Conservation (phyloP, 1,140 invertebrate genomes). For the Tetragonula clypearis region DNA sequence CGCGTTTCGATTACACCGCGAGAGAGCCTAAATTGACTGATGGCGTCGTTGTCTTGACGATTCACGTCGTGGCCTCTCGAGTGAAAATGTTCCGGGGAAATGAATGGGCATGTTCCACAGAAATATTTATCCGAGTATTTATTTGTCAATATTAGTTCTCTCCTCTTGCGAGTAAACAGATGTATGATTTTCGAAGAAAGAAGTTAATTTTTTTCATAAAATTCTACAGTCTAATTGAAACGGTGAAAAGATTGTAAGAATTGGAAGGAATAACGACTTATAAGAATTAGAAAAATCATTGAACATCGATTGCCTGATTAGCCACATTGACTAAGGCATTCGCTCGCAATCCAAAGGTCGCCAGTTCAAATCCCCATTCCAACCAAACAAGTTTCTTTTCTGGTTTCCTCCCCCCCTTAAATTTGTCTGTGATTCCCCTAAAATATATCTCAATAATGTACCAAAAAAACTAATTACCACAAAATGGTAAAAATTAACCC, state of each 20-base stretch:
- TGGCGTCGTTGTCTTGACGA: background rate
- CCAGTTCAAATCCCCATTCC: background rate
- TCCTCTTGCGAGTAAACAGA: too few species aligned
- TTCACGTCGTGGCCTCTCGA: background rate
- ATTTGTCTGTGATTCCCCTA: background rate
- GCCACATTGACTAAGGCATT: background rate
- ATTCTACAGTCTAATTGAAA: too few species aligned
- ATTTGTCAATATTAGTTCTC: too few species aligned
- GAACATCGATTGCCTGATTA: too few species aligned
- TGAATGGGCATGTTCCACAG: too few species aligned
- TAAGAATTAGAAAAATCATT: background rate
- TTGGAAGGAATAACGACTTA: background rate
- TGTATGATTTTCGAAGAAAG: too few species aligned
- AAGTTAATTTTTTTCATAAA: too few species aligned
- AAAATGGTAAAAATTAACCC: too few species aligned
- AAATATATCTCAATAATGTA: background rate
- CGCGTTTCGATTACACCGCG: constrained; percentile 9
- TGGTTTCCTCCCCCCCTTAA: background rate
- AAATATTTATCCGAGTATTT: background rate
- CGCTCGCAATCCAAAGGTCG: too few species aligned
- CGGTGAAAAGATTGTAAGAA: background rate
- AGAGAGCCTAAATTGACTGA: background rate
- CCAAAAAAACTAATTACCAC: too few species aligned
- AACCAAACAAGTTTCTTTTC: background rate
- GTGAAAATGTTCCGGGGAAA: background rate